Base-by-base conservation (phyloP, 2,113 vertebrate genomes). In the Lontra canadensis region DNA sequence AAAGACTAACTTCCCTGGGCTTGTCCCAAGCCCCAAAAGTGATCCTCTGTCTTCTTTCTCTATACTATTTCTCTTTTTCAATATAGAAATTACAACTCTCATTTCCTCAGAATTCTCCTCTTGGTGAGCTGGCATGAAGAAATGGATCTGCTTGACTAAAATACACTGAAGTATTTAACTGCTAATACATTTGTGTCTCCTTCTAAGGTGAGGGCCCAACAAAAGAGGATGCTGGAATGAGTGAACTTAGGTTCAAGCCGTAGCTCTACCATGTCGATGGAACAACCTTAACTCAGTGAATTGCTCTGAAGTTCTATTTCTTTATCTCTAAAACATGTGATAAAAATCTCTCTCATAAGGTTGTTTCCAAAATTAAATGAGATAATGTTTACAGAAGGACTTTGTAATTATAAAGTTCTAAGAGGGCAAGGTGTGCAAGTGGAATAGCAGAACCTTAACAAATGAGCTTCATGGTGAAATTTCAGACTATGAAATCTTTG, bases 281-380 rank as follows among this genome's bases (percentile, higher is more conserved):
- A 85, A 78, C 63, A 44, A 87, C 39, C 39, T 90, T 69, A 57
- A 44, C 87, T 49, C 39, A 39, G 6, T 74, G 49, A 83, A 55
- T 84, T 89, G n/a, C 67, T 94, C 21, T 82, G 20, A 94, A 94
- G 83, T 67, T 87, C n/a, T 26, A 92, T 90, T 89, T 95, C 44
- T 94, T 95, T 12, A 95, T 63, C 76, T 96, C 57, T 94, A 88
- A 96, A 73, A 8, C 69, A 89, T n/a, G 25, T 23, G 76, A 96
- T 78, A 91, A 91, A 95, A 90, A 83, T 80, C 23, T 92, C 59
- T 71, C n/a, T 74, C 47, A 49, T 63, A 84, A 90, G 42, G 6
- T 87, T 94, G n/a, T 94, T 97, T 94, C 83, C 34, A 82, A 94
- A 96, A 91, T 85, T 91, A 95, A 97, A 42, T n/a, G n/a, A 96